Conservation (phyloP, 1,140 invertebrate species). For the Hyles vespertilio region DNA sequence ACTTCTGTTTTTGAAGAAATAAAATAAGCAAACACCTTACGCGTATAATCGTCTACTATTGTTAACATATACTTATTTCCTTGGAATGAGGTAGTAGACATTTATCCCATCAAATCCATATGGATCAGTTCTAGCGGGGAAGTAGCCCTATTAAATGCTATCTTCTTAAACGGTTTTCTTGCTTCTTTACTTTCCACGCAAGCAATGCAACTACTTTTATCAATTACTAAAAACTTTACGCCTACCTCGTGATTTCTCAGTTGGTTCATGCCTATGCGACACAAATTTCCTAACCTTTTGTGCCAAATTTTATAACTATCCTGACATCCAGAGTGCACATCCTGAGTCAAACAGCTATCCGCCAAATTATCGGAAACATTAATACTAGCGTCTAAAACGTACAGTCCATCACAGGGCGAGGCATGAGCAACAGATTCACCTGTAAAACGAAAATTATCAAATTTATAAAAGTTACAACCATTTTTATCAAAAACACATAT, state of each 20-base stretch:
- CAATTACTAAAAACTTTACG: slow-evolving; percentile 7
- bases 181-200: slow-evolving; percentile 16
- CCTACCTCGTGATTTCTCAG: slow-evolving; percentile 11
- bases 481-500: slow-evolving; percentile 15
- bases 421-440: slow-evolving; percentile 10
- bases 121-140: slow-evolving; percentile 37
- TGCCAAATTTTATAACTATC: slow-evolving; percentile 24
- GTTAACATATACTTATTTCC: slow-evolving; percentile 47
- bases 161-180: slow-evolving; percentile 14
- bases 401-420: slow-evolving; percentile 9
- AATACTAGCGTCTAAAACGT: slow-evolving; percentile 4
- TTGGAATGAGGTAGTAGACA: slow-evolving; percentile 37
- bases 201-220: slow-evolving; percentile 9
- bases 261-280: slow-evolving; percentile 23
- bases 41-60: slow-evolving; percentile 48
- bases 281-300: slow-evolving; percentile 21
- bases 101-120: slow-evolving; percentile 52
- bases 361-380: slow-evolving; percentile 6
- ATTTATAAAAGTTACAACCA: slow-evolving; percentile 14
- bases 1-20: too few relatives aligned
- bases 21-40: too few relatives aligned
- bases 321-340: slow-evolving; percentile 10
- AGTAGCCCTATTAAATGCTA: neutral
- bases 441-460: slow-evolving; percentile 7
- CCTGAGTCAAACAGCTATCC: neutral